Evolutionary conservation across 2,888 invertebrate genomes (phyloP).

Genomic region (Lysandra bellargus): DNA sequence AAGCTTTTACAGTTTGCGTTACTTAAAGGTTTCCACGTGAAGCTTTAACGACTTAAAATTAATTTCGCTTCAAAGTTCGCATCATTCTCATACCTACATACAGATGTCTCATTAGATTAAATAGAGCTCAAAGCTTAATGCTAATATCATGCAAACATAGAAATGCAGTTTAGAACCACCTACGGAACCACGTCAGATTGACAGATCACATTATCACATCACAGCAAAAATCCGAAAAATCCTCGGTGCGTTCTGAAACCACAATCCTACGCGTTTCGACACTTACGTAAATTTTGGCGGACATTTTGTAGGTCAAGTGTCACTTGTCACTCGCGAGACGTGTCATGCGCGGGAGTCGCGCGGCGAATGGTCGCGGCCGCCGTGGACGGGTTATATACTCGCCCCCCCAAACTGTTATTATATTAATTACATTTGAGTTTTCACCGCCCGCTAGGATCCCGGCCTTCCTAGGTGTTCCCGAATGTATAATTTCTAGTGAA

Average conservation of each 20-base stretch:
- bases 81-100: not conserved
- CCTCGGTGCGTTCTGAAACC: slow-evolving; percentile 70
- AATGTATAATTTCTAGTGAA: slow-evolving; percentile 9
- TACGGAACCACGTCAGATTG: slow-evolving; percentile 42
- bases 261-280: slow-evolving; percentile 70
- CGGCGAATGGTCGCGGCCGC: slow-evolving; percentile 68
- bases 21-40: not conserved
- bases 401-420: slow-evolving; percentile 73
- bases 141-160: slow-evolving; percentile 58
- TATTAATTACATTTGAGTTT: slow-evolving; percentile 75
- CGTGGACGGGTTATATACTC: slow-evolving; percentile 63
- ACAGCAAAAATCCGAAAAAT: slow-evolving; percentile 45
- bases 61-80: not conserved
- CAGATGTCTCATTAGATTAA: not conserved
- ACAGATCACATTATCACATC: slow-evolving; percentile 41
- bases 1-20: not conserved
- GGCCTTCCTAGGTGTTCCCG: slow-evolving; percentile 62
- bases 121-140: slow-evolving; percentile 33
- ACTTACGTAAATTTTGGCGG: slow-evolving; percentile 79
- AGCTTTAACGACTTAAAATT: not conserved
- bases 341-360: slow-evolving; percentile 69
- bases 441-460: slow-evolving; percentile 65
- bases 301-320: slow-evolving; percentile 65
- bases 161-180: slow-evolving; percentile 73
- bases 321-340: slow-evolving; percentile 71